Evolutionary conservation across 2,113 vertebrate species (phyloP).

Genomic region (Albula glossodonta): DNA sequence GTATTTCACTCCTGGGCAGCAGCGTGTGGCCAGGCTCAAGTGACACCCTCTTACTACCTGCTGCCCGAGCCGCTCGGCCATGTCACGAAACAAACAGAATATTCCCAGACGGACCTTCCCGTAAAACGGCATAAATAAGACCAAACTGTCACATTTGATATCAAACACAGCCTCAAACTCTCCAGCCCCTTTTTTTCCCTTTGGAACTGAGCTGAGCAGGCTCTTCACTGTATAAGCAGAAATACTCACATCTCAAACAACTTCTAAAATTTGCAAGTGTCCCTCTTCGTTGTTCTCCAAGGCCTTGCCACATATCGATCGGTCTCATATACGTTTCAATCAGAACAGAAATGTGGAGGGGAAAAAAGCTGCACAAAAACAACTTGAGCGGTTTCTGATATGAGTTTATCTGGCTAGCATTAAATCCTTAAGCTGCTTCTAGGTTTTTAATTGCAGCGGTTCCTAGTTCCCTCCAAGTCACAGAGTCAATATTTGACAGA

Average conservation of each 20-base stretch:
- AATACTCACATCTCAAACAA: too few species aligned
- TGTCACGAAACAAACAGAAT: constrained; percentile 43
- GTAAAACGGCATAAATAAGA: constrained; percentile 25
- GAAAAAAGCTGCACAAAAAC: background rate
- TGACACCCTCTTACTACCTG: constrained; percentile 66
- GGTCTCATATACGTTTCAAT: background rate
- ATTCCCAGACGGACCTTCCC: constrained; percentile 20
- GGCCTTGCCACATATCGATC: background rate
- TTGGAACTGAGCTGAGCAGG: too few species aligned
- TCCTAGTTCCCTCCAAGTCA: background rate
- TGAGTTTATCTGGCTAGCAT: background rate
- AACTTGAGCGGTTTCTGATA: background rate
- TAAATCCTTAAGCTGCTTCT: background rate
- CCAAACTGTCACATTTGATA: constrained; percentile 24
- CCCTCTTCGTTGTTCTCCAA: background rate
- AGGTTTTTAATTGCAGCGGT: background rate
- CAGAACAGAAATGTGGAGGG: background rate
- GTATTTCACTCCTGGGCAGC: constrained; percentile 71
- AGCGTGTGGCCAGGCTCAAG: constrained; percentile 60
- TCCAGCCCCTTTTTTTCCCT: background rate
- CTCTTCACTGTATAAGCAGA: too few species aligned
- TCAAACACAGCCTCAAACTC: background rate
- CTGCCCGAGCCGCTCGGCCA: constrained; percentile 59
- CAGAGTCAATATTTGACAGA: constrained; percentile 29
- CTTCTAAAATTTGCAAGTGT: background rate